Base-by-base conservation (phyloP, 2,888 invertebrate species). In the Orchesellides sinensis region DNA sequence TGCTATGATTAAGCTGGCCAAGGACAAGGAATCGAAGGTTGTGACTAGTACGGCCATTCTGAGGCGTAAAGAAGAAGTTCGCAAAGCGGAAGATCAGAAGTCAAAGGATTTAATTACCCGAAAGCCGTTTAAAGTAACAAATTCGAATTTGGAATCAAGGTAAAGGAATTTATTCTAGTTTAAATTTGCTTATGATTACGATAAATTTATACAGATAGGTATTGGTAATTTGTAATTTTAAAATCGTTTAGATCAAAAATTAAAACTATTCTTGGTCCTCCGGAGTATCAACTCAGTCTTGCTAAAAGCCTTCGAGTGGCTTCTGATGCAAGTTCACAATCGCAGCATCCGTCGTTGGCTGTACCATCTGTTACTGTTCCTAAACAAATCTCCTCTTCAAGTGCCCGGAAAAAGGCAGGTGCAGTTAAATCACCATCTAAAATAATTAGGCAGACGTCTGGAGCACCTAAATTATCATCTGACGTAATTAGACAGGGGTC, bases 81-180 rank as follows among this genome's bases (percentile, higher is more conserved):
- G 83, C 4, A 49, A 54, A n/a, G 21, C 35, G 0, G 83, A 83
- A 49, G 85, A 85, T 40, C 17, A 17, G n/a, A 77, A 83, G 21
- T 59, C 83, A 0, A 83, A 83, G 45, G 83, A 83, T 21, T 21
- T 83, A 17, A 73, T 85, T 52, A 72, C 54, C 12, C 49, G 72
- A 12, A 79, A 21, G 32, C 79, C 83, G 19, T 79, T 83, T 14
- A 14, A 19, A 19, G 40, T 56, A 0, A 40, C 65, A 12, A 84
- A 81, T 63, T 29, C 27, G 8, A 54, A 47, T 23, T 0, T 35
- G 10, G 35, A 47, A 19, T 5, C 70, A 19, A 54, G 29, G 65
- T 68, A 83, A n/a, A 35, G 32, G 2, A 27, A 25, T 49, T 17
- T 63, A 23, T 40, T 59, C n/a, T n/a, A n/a, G n/a, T n/a, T n/a